These are phyloP conservation scores for Cephus pulcher DNA, from an alignment of 2,888 invertebrate genomes.

Conservation along the genomic window DNA sequence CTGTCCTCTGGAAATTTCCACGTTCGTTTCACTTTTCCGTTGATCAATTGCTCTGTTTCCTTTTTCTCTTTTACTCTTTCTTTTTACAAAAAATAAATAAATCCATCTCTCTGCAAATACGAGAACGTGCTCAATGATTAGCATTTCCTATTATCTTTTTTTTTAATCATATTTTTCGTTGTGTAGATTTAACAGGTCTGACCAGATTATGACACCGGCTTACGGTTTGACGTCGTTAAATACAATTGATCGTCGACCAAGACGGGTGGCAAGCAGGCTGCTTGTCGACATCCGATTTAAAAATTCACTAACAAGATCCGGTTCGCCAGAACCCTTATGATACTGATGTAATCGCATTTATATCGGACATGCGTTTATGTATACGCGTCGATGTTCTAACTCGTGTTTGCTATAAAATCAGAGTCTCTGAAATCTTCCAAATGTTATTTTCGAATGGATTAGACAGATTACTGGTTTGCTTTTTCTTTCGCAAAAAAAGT, in stretches of 20 bases:
- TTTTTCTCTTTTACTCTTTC: background rate
- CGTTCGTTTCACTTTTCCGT: background rate
- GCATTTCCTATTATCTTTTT: background rate
- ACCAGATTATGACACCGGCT: background rate
- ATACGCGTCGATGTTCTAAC: slow-evolving; percentile 24
- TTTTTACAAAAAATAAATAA: background rate
- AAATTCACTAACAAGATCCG: slow-evolving; percentile 46
- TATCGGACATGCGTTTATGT: slow-evolving; percentile 13
- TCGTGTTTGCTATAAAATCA: background rate
- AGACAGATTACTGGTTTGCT: background rate
- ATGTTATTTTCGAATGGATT: background rate
- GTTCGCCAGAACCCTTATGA: slow-evolving; percentile 42
- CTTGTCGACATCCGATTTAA: slow-evolving; percentile 43
- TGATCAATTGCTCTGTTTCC: background rate
- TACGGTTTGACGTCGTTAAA: background rate
- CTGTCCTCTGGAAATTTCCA: slow-evolving; percentile 14
- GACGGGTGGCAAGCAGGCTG: background rate
- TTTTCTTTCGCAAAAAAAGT: background rate
- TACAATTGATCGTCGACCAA: background rate
- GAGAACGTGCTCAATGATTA: background rate
- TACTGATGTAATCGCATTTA: slow-evolving; percentile 47
- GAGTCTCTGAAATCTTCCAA: background rate
- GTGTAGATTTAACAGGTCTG: background rate
- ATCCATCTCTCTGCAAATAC: background rate
- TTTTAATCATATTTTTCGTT: background rate